A percentile compares a stretch with the other conserved stretches of the same genome.
Evolutionary conservation across 1,140 invertebrate genomes (phyloP).

Genomic region (Drosophila melanica): DNA sequence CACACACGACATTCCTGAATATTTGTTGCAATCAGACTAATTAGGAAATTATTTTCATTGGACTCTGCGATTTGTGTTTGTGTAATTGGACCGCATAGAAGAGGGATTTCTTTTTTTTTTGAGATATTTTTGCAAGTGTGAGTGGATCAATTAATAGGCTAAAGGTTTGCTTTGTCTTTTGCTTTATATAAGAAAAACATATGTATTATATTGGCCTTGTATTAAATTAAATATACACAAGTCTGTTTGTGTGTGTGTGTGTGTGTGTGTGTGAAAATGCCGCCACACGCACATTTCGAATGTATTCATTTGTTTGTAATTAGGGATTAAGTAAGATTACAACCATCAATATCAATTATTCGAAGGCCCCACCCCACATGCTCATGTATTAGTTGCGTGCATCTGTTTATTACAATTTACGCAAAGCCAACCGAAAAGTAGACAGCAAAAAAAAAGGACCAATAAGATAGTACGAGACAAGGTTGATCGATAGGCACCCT

Average conservation of each 20-base stretch:
- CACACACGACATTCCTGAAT: constrained; percentile 10
- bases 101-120: constrained; percentile 11
- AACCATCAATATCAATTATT: constrained; percentile 82
- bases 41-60: constrained; percentile 45
- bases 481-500: constrained; percentile 3
- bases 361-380: constrained; percentile 42
- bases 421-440: constrained; percentile 33
- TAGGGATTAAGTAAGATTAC: constrained; percentile 82
- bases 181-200: constrained; percentile 44
- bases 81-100: not conserved
- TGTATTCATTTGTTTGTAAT: constrained; percentile 78
- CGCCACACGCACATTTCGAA: constrained; percentile 35
- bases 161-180: not conserved
- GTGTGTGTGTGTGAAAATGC: constrained; percentile 9
- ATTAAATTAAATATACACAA: constrained; percentile 10
- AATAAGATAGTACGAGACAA: too few relatives aligned
- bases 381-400: constrained; percentile 63
- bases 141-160: not conserved
- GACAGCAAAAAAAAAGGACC: constrained; percentile 34
- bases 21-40: constrained; percentile 32
- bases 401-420: constrained; percentile 79
- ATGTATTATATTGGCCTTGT: constrained; percentile 60
- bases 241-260: not conserved
- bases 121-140: constrained; percentile 4
- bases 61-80: not conserved